Evolutionary conservation across 2,888 invertebrate species (phyloP), one percentile per base, ranked within the genome.

Genomic region (Sinelater perroti): DNA sequence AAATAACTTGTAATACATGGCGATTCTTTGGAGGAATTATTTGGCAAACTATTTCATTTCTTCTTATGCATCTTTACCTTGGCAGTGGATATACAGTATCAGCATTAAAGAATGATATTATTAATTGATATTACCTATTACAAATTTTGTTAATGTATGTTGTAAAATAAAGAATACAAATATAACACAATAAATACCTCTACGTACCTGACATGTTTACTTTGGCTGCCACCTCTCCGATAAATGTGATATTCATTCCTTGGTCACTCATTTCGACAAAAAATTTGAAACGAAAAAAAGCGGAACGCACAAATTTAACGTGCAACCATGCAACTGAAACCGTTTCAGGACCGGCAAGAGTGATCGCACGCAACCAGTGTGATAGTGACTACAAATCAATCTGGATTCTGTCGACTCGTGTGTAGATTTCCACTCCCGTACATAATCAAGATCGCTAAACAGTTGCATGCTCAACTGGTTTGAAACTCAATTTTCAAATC

Each of bases 41-140:
- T 56, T 61, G 44, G 53, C 59, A 42, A 56, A 63, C 28, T 63
- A 59, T 42, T 59, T 62, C 14, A 33, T 61, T 35, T 44, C 49
- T 18, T 56, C 59, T 10, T 16, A 20, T 20, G 60, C 60, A 54
- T 55, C 47, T 20, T 30, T 64, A 13, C 60, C 56, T 3, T 64
- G 63, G 50, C 57, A 63, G 33, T 63, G 61, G 57, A 36, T 61
- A 56, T 36, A 20, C 33, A 33, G 16, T 36, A 49, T 17, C 31
- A n/a, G 31, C 6, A 31, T n/a, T 35, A 35, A 16, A n/a, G 35
- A 7, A 16, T 16, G 17, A 35, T 11, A 35, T 10, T 35, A 35
- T 35, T 13, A 11, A 6, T 6, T 8, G 5, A 24, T 24, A 24
- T 24, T 24, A n/a, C 24, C 24, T 8, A 24, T 8, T 24, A 8